Base-by-base conservation (phyloP, 1,140 invertebrate genomes). In the Formica selysi region DNA sequence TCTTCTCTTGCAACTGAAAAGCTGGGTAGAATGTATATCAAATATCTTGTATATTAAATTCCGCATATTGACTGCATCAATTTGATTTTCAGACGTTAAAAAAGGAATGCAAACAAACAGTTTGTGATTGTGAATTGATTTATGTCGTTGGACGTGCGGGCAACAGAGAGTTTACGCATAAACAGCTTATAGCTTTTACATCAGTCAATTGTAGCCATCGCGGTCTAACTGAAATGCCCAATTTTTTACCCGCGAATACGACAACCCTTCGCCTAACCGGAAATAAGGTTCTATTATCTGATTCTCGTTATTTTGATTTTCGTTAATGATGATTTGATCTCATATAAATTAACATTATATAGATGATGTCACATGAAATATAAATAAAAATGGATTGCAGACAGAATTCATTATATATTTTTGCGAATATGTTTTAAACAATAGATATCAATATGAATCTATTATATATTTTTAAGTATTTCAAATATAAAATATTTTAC, bases 161-260 rank as follows among this genome's bases (percentile, higher is more conserved):
- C 22, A 93, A 93, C 0, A 32, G 32, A 32, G 32, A 32, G 41
- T 91, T 93, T 22, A 92, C 89, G 19, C 90, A 95, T 73, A 94
- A 92, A 57, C 94, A 95, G 59, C 91, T 96, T 29, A 95, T 95
- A 87, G 95, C 95, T 48, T 94, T 96, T 76, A 93, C 93, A 26
- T 93, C 95, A 19, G 96, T 96, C 51, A 96, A 97, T 88, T 97
- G 96, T 81, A 96, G 95, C 51, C 80, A 95, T 76, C 92, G 95
- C 64, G 94, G 92, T 38, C 92, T 97, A 16, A 93, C 89, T 0
- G 92, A 95, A 86, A 94, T 97, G 87, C 96, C 96, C 7, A 76
- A 89, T 64, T 94, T 93, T 76, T 91, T 97, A 65, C 96, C 96
- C 0, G 91, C 94, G 6, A 95, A 96, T 85, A 96, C 96, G 2